Conservation (phyloP, 30 jellyfish, hydroid and myxozoan species). For the Rhopilema esculentum region DNA sequence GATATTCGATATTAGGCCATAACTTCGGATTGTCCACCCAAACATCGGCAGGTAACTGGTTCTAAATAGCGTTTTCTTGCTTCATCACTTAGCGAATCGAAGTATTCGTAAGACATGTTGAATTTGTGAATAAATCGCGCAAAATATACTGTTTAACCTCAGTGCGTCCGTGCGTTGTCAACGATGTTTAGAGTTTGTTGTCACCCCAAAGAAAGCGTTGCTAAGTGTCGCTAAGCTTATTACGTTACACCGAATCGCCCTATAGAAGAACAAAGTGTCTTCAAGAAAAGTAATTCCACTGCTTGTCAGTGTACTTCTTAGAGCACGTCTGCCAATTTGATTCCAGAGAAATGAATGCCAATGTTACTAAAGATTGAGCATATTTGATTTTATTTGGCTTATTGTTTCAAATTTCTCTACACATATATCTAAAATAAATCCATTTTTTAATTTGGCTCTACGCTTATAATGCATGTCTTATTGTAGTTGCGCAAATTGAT, state of each 20-base stretch:
- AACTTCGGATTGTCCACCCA: slow-evolving; percentile 30
- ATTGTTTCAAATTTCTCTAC: no score
- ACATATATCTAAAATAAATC: no score
- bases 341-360: no score
- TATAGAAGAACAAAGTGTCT: no score
- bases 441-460: no score
- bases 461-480: no score
- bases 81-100: slow-evolving; percentile 15
- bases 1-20: slow-evolving; percentile 66
- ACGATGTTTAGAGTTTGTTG: slow-evolving; percentile 11
- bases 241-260: slow-evolving; percentile 16
- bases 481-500: no score
- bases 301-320: no score
- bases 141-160: background rate
- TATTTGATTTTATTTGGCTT: no score
- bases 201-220: slow-evolving; percentile 15
- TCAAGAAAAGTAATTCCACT: no score
- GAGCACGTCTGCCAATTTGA: no score
- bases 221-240: slow-evolving; percentile 17
- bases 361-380: background rate
- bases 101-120: slow-evolving; percentile 41
- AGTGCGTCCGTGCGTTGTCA: background rate
- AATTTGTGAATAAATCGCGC: background rate
- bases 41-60: slow-evolving; percentile 28
- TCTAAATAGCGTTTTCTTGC: slow-evolving; percentile 19